A percentile compares a stretch with the other conserved stretches of the same genome.
These are phyloP conservation scores for Uromys caudimaculatus DNA, from an alignment of 2,797 vertebrate genomes.

Conservation along the genomic window DNA sequence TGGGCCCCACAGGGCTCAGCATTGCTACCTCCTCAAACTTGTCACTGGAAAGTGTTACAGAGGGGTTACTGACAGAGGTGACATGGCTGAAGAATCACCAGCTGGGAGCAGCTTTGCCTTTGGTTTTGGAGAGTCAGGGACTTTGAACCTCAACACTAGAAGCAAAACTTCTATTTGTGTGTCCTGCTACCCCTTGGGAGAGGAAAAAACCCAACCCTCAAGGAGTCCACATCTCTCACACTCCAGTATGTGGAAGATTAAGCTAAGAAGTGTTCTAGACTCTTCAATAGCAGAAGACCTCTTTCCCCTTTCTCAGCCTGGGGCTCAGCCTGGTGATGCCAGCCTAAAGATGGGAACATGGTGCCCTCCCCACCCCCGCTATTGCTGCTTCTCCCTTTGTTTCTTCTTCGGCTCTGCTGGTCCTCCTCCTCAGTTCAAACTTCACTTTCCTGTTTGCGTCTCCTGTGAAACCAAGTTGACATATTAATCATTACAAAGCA, in stretches of 20 bases:
- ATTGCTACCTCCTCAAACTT: background rate
- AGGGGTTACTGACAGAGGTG: background rate
- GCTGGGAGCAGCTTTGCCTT: background rate
- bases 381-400: background rate
- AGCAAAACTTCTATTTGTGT: background rate
- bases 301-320: background rate
- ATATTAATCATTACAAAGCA: constrained; percentile 66
- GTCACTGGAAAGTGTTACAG: background rate
- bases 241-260: no score
- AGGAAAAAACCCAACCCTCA: background rate
- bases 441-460: background rate
- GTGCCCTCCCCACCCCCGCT: accelerated
- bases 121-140: background rate
- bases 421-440: background rate
- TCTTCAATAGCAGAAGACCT: background rate
- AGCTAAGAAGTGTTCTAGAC: background rate
- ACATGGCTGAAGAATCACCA: background rate
- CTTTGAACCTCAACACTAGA: background rate
- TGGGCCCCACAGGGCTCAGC: background rate
- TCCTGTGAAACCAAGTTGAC: background rate
- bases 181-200: background rate
- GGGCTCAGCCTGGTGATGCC: background rate
- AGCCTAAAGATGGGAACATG: accelerated
- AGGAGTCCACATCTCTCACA: background rate
- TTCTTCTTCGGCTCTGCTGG: background rate